A percentile compares a stretch with the other conserved stretches of the same genome.
Conservation (phyloP, 2,888 invertebrate genomes). For the Tillus elongatus region DNA sequence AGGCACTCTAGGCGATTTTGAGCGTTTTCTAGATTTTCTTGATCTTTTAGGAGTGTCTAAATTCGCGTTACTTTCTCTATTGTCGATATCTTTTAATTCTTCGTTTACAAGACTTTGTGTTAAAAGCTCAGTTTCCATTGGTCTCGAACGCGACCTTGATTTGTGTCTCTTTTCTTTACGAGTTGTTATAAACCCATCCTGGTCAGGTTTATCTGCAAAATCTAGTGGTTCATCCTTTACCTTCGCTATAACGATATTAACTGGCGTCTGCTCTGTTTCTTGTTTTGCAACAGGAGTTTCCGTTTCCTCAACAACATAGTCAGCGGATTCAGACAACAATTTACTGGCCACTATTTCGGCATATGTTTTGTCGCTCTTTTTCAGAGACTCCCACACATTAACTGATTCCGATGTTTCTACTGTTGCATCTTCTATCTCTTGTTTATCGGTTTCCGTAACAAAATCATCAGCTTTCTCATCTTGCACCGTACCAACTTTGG, state of each 20-base stretch:
- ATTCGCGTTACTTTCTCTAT: conserved; percentile 4
- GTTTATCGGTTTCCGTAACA: no score
- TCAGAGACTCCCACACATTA: conserved; percentile 47
- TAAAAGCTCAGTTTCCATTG: conserved; percentile 29
- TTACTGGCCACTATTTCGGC: conserved; percentile 56
- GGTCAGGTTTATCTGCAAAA: no score
- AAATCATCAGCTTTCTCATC: no score
- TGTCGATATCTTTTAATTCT: conserved; percentile 8
- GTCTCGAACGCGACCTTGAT: conserved; percentile 48
- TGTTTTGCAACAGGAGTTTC: conserved; percentile 9
- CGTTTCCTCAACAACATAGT: conserved; percentile 24
- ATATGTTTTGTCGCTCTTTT: conserved; percentile 55
- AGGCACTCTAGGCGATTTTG: conserved; percentile 7
- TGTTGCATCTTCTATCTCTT: conserved; percentile 7
- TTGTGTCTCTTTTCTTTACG: conserved; percentile 41
- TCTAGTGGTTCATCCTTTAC: no score
- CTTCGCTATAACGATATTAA: no score
- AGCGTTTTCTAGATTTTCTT: conserved; percentile 12
- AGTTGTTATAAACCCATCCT: conserved; percentile 45
- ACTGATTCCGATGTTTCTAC: conserved; percentile 14
- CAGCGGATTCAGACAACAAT: conserved; percentile 23
- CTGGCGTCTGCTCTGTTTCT: no score
- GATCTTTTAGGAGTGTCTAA: not conserved
- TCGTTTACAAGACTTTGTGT: conserved; percentile 5
- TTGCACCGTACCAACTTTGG: no score